A percentile compares a stretch with the other conserved stretches of the same genome.
Evolutionary conservation across 2,113 vertebrate genomes (phyloP).

Genomic region (Baryphthengus martii): DNA sequence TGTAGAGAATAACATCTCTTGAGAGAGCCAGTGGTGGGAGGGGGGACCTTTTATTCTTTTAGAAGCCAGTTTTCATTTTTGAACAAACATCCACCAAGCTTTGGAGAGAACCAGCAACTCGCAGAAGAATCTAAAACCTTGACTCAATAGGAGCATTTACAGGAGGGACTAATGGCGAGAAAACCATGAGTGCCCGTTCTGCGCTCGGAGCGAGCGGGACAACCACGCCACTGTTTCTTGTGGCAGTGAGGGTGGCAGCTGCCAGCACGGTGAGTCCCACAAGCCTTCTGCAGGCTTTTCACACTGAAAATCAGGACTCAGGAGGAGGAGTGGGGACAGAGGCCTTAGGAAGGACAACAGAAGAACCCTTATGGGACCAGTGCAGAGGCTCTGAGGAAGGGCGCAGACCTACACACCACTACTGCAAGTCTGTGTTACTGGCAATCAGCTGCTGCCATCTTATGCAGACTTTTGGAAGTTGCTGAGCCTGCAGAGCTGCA

Average conservation of each 20-base stretch:
- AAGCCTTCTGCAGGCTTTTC: not conserved
- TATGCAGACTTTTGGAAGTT: not conserved
- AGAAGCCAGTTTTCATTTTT: not conserved
- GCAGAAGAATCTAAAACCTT: not conserved
- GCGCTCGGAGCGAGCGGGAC: not conserved
- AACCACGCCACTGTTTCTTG: not conserved
- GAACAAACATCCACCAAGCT: not conserved
- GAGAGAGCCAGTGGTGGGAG: not conserved
- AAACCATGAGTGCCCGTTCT: not conserved
- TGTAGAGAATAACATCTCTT: not conserved
- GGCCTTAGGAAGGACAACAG: not conserved
- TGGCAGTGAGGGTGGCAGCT: not conserved
- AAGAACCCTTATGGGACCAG: not conserved
- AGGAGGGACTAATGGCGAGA: not conserved
- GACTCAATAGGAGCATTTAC: not conserved
- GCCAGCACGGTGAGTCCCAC: not conserved
- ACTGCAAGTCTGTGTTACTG: not conserved
- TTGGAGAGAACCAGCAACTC: not conserved
- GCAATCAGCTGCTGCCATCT: not conserved
- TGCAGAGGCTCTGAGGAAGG: not conserved
- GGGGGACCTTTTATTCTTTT: not conserved
- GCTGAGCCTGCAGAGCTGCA: not conserved
- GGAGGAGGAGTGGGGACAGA: accelerated
- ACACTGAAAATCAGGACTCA: not conserved
- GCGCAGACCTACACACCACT: not conserved